Evolutionary conservation across 2,888 invertebrate species (phyloP), one percentile per base, ranked within the genome.

Genomic region (Sphaerophoria taeniata): DNA sequence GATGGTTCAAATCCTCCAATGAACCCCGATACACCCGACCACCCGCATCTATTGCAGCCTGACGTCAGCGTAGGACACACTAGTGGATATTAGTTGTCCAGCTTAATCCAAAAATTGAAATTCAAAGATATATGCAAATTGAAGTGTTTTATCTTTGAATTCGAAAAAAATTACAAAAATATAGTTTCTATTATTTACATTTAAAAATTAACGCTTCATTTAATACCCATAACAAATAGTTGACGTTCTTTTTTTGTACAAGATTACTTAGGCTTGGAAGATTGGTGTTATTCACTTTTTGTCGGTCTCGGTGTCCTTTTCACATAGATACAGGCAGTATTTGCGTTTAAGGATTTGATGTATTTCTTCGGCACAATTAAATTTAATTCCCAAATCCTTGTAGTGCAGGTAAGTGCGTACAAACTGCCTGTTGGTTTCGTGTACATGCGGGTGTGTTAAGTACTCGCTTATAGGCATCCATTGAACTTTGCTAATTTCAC

Each of bases 391-490:
- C 77, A 94, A 93, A n/a, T 93, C 91, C 77, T 94, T 93, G 88
- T 95, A 94, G 86, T 96, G 95, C 31, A 96, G 89, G 89, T 94
- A 95, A 89, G 95, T 95, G 87, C 92, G 92, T 0, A 96, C 93
- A 89, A 96, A 93, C 79, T 94, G 93, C 65, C 94, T 93, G 91
- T 96, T 97, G 77, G 95, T 94, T 61, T 95, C 94, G 88, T 95
- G 95, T 3, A 96, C 95, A 89, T 95, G 92, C 0, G 96, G 95
- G 93, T 96, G 95, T 63, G 93, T 92, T 65, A 96, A 89, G 90
- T 94, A 97, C 88, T 96, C 95, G 6, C 95, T 93, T 78, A 97
- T 92, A 88, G 95, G 94, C 96, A 98, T 97, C 98, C 98, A 98
- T 88, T 93, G 92, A 85, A 95, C 95, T 49, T 94, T 95, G 11